Percentiles rank a stretch among this genome's conserved stretches.
Conservation (phyloP, 64 coral and sea anemone genomes). For the Pocillopora verrucosa region DNA sequence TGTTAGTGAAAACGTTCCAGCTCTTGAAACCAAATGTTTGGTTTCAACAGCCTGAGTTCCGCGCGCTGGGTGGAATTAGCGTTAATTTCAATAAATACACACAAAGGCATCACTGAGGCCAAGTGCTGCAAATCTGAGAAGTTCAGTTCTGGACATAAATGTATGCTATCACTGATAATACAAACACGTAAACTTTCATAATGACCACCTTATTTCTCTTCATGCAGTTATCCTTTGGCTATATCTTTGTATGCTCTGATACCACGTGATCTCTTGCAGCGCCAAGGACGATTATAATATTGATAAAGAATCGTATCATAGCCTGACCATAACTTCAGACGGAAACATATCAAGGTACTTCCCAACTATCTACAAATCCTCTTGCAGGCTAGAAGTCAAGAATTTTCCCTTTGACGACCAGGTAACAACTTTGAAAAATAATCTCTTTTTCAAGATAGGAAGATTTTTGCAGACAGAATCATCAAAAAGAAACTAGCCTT, state of each 20-base stretch:
- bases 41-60: no score
- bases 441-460: not conserved
- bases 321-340: constrained; percentile 70
- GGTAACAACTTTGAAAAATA: constrained; percentile 15
- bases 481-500: not conserved
- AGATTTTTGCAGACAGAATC: not conserved
- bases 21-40: no score
- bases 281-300: constrained; percentile 84
- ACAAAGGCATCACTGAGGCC: no score
- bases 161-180: no score
- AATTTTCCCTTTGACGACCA: constrained; percentile 92
- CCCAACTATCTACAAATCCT: constrained; percentile 89
- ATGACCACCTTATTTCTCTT: no score
- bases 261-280: constrained; percentile 21
- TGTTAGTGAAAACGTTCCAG: no score
- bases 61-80: no score
- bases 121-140: no score
- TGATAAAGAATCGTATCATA: constrained; percentile 73
- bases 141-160: no score
- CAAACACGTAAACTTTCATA: no score
- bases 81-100: no score
- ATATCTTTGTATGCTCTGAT: not conserved
- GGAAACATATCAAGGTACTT: constrained; percentile 74
- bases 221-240: no score
- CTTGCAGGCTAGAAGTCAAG: constrained; percentile 81